Percentiles rank a stretch among this genome's conserved stretches.
Conservation (phyloP, 2,113 vertebrate species). For the Corynorhinus townsendii region DNA sequence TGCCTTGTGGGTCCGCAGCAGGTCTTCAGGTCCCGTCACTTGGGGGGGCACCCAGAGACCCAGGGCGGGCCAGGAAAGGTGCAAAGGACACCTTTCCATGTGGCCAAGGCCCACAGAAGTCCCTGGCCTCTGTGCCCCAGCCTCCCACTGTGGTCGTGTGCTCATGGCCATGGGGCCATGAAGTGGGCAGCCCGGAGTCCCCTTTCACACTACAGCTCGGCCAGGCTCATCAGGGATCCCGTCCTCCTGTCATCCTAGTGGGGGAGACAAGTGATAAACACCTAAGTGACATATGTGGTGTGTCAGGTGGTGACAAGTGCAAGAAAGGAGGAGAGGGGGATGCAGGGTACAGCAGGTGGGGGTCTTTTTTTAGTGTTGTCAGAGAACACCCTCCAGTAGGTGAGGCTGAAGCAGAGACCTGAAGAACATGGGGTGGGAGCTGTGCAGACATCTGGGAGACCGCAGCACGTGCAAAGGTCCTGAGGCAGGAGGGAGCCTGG, state of each 20-base stretch:
- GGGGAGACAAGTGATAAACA: neutral
- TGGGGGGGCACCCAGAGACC: neutral
- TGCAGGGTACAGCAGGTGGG: neutral
- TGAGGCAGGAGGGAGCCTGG: neutral
- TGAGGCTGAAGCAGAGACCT: neutral
- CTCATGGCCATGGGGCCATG: neutral
- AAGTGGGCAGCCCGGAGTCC: neutral
- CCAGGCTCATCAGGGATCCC: neutral
- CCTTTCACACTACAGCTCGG: neutral
- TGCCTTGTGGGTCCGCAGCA: neutral
- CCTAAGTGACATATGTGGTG: neutral
- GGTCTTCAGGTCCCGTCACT: neutral
- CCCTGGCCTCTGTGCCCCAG: neutral
- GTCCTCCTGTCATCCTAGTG: neutral
- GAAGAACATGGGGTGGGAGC: neutral
- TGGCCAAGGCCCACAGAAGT: neutral
- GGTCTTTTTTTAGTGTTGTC: neutral
- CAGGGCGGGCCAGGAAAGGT: neutral
- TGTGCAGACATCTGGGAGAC: neutral
- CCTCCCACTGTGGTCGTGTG: neutral
- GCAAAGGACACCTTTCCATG: neutral
- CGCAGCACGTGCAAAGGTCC: neutral
- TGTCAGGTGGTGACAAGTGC: neutral
- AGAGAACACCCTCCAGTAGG: neutral
- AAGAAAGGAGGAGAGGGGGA: too few relatives aligned